Evolutionary conservation across 1,140 invertebrate species (phyloP), one percentile per base, ranked within the genome.

Genomic region (Drosophila equinoxialis): DNA sequence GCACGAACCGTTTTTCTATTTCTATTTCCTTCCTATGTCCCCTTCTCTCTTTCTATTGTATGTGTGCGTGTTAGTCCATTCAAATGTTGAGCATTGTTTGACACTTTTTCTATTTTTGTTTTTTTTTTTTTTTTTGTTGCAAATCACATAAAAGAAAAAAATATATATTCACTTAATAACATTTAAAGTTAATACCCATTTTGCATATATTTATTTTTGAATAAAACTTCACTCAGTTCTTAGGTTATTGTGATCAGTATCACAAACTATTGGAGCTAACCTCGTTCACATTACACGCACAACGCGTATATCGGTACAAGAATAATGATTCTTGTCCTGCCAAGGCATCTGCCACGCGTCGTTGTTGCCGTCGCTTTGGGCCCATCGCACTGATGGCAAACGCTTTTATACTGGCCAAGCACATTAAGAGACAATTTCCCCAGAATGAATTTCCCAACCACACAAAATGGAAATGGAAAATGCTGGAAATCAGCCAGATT

Each of bases 1-100:
- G 60, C 76, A 80, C 81, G 70, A 74, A 75, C 57, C 70, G 41
- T 65, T 62, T 45, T 41, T 26, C 13, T 51, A 55, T 51, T 51
- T 51, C 45, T 23, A 23, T 51, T 51, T 51, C 17, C 17, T 23
- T 30, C 30, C 30, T 30, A 1, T 30, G 30, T 6, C 45, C 10
- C 17, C 3, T 11, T 39, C 37, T 39, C 11, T 13, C 3, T 13
- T 4, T 39, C 10, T 4, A 23, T 23, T 51, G 20, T 51, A 2
- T 23, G 45, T 37, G 37, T 42, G 14, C 3, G 20, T 26, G 35
- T 17, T 30, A 39, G 69, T 35, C 65, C 45, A 68, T 72, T 68
- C 48, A 61, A 71, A 55, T 71, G 57, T 68, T 20, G 57, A 71
- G 37, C 57, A 51, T 61, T 33, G 37, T 55, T 51, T 68, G 64